Percentiles rank a stretch among this genome's conserved stretches.
phyloP scores from a whole-genome alignment of 2,797 vertebrate species.

The Malurus splendens region DNA sequence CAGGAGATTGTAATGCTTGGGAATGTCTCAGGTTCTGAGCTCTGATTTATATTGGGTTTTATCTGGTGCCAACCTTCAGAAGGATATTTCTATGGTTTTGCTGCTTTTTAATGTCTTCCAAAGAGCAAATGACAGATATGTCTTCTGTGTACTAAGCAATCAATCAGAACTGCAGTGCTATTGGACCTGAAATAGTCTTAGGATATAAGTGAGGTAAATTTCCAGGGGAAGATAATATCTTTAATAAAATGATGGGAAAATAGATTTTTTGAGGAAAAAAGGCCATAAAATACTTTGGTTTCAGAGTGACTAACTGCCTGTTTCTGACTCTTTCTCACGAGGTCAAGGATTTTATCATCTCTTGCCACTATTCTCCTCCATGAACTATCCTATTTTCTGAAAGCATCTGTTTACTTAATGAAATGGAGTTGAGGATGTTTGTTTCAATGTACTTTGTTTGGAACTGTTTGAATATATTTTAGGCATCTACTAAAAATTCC shows the following conservation, averaged over 20 bases:
- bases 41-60: constrained; percentile 16
- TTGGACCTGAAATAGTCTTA: neutral
- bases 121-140: constrained; percentile 30
- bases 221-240: constrained; percentile 40
- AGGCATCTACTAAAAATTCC: neutral
- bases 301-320: neutral
- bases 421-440: neutral
- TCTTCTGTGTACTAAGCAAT: neutral
- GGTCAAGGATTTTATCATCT: neutral
- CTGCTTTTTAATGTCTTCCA: constrained; percentile 19
- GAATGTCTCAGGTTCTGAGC: neutral
- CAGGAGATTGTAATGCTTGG: neutral
- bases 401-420: neutral
- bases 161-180: constrained; percentile 8
- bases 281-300: neutral
- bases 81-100: constrained; percentile 12
- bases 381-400: neutral
- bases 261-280: neutral
- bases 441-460: neutral
- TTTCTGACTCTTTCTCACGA: neutral
- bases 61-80: neutral
- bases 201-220: constrained; percentile 20
- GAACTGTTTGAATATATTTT: neutral
- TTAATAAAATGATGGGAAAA: constrained; percentile 26
- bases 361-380: neutral